Base-by-base conservation (phyloP, 1,140 invertebrate genomes). In the Orius laevigatus region DNA sequence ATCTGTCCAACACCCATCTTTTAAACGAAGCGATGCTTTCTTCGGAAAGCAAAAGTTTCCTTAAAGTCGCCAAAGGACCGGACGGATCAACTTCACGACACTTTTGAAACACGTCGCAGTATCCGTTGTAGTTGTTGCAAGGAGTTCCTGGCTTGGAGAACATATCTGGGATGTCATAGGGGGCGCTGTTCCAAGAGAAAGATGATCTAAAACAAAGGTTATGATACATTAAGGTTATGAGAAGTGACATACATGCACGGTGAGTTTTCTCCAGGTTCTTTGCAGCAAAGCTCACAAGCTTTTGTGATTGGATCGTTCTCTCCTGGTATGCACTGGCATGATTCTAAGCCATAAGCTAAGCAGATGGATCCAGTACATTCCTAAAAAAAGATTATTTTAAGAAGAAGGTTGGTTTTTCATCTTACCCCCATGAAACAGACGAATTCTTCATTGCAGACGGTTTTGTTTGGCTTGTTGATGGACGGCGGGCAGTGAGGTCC, bases 81-180 rank as follows among this genome's bases (percentile, higher is more conserved):
- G 86, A 88, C 1, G 89, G 89, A 73, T 93, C 88, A 47, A 93
- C 78, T 65, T 90, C 84, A 54, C 94, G 74, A 64, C 94, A 98
- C 60, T 90, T 90, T 68, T 95, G 87, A 67, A 97, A 98, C 34
- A 97, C 92, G 69, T 99, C 95, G 68, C 95, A 99, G 67, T 98
- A 99, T 55, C 94, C 95, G 61, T 90, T 90, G 66, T 95, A 98
- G 63, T 98, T 88, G 63, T 98, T 94, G 64, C 95, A 98, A 0
- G 94, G 93, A 19, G 88, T 90, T 40, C 87, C 85, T 0, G 87
- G 87, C 60, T 92, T 94, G n/a, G 85, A 81, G 65, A 78, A 88
- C 77, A 91, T 84, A 58, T 90, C 84, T 0, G 89, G 89, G 55
- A 93, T 82, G 65, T 92, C 85, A 60, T 81, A 89, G 0, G 87